Evolutionary conservation across 2,797 vertebrate species (phyloP), one percentile per base, ranked within the genome.

Genomic region (Neosilurus mollespiculum): DNA sequence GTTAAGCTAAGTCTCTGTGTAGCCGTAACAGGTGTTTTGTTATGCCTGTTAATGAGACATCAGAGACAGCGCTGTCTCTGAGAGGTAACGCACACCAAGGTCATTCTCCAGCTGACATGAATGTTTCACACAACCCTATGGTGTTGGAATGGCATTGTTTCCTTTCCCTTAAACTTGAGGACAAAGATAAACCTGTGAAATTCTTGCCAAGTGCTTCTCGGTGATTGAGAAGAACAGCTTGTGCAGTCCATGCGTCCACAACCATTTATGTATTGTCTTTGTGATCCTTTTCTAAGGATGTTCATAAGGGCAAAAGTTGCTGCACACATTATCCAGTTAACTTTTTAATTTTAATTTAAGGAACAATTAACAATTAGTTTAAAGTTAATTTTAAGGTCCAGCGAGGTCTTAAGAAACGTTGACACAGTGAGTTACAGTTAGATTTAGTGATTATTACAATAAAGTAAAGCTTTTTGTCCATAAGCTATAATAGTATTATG

Each of bases 121-220:
- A 76, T 22, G n/a, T 67, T 84, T 81, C 71, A 87, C 75, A 72
- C 75, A 34, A 59, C 54, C 78, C 81, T 81, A 80, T 86, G 81
- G 83, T 65, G 64, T 64, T 88, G 84, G 87, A 84, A 83, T 54
- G 30, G 82, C 83, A 87, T 90, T 89, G 89, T 90, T 90, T 86
- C 85, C 86, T 85, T 86, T 79, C 59, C 78, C 84, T 85, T 85
- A 88, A 78, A 89, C 88, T 91, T 87, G 86, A 90, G 86, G 75
- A 90, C 88, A 91, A 91, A 91, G 88, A 91, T 91, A 91, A 89
- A 88, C 89, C 82, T 86, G 87, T 89, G 88, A 90, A 89, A 89
- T 90, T 88, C 87, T 73, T 88, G 9, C 82, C 80, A 81, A 66
- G 73, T 85, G 83, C 80, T 88, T 83, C 69, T 53, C 71, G 20